Evolutionary conservation across 1,140 invertebrate species (phyloP).

Genomic region (Hylaeus volcanicus): DNA sequence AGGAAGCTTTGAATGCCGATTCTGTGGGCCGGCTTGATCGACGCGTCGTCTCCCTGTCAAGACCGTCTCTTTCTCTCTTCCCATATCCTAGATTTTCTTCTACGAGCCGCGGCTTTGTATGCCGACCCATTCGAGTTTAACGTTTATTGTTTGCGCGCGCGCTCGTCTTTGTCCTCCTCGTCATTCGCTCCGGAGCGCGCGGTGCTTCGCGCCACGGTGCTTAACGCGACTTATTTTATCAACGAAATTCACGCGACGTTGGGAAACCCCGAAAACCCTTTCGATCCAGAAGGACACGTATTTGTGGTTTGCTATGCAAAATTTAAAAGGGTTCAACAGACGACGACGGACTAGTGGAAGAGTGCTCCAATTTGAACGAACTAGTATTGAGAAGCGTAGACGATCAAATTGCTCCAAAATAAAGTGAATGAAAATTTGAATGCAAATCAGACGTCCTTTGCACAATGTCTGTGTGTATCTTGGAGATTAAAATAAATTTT

Average conservation of each 20-base stretch:
- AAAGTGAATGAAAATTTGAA: too few species aligned
- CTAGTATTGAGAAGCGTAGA: too few species aligned
- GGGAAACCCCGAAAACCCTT: not conserved
- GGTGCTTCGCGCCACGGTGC: conserved; percentile 10
- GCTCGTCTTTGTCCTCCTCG: conserved; percentile 49
- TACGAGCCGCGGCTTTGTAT: conserved; percentile 33
- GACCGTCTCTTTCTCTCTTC: conserved; percentile 30
- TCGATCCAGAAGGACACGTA: too few species aligned
- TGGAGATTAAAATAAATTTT: too few species aligned
- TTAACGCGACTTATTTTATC: conserved; percentile 47
- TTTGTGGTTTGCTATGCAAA: too few species aligned
- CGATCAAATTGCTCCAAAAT: too few species aligned
- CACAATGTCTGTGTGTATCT: too few species aligned
- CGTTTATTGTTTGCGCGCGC: conserved; percentile 54
- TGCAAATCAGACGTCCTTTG: too few species aligned
- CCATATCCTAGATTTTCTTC: conserved; percentile 46
- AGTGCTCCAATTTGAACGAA: too few species aligned
- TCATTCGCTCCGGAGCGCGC: conserved; percentile 16
- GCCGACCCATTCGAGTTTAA: conserved; percentile 55
- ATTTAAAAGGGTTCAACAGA: too few species aligned
- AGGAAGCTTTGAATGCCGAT: conserved; percentile 51
- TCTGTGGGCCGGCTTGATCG: conserved; percentile 52
- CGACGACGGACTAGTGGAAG: too few species aligned
- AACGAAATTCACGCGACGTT: conserved; percentile 20
- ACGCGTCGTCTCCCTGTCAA: conserved; percentile 55